Evolutionary conservation across 2,797 vertebrate genomes (phyloP), one percentile per base, ranked within the genome.

Genomic region (Gobio occitaniae): DNA sequence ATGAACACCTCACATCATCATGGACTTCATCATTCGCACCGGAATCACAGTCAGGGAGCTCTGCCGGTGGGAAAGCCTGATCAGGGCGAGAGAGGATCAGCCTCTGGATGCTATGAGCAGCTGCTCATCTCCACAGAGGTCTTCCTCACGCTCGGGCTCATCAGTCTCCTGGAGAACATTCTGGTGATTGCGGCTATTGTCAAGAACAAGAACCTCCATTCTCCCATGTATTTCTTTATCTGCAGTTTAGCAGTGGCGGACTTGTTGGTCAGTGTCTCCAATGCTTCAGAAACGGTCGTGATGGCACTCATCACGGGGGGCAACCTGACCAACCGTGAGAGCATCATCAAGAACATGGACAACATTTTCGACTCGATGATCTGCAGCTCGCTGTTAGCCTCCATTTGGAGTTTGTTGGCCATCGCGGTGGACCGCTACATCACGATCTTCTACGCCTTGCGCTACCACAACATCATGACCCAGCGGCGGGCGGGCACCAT

Each of bases 191-290:
- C 93, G 13, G 96, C 96, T 0, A 96, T 97, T 48, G 91, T 95
- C 86, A 97, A 96, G 91, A 97, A 97, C 94, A 97, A 95, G 94
- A 97, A 97, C 71, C 94, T 97, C 77, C 96, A 97, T 56, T 97
- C 96, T 0, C 96, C 96, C 56, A 97, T 97, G 96, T 97, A 97
- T 88, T 96, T 97, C 82, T 97, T 97, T 91, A 96, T 97, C 92
- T 97, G 97, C 76, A 97, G 96, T 90, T 91, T 97, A 91, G 97
- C 96, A 0, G 96, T 96, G 86, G 97, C 97, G 0, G 97, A 97
- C 78, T 95, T 97, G 94, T 87, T 97, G 92, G 96, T 97, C 85
- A 97, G 97, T 25, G 94, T 96, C 16, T 97, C 96, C 8, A 97
- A 97, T 0, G 96, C 96, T 11, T 96, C 96, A 0, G 97, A 97